Evolutionary conservation across 37 sponge, comb jelly and placozoan genomes (phyloP).

Genomic region (Eunapius fragilis): DNA sequence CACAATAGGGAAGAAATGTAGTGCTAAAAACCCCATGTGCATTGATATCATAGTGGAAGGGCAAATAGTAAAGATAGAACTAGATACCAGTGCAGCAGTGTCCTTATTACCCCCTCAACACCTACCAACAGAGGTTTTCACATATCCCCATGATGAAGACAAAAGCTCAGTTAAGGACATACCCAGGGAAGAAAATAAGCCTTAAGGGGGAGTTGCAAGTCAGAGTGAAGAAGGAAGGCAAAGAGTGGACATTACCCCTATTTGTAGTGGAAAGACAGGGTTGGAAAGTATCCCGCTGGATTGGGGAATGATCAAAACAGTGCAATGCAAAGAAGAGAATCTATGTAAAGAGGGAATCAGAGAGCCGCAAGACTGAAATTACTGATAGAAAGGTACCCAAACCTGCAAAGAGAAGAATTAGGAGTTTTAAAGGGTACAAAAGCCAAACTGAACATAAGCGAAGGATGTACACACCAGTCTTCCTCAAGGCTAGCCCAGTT

Average conservation of each 20-base stretch:
- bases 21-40: not conserved
- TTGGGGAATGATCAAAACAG: not conserved
- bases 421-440: not conserved
- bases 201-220: not conserved
- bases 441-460: not conserved
- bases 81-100: constrained; percentile 1
- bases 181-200: not conserved
- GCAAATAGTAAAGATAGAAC: not conserved
- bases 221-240: constrained; percentile 2
- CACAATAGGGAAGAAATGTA: not conserved
- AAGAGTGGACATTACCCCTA: not conserved
- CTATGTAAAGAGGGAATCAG: not conserved
- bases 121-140: not conserved
- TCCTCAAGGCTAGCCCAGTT: not conserved
- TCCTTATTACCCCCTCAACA: not conserved
- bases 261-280: not conserved
- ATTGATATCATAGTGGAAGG: not conserved
- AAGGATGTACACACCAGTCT: not conserved
- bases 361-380: not conserved
- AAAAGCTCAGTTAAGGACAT: not conserved
- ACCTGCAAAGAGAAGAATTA: constrained; percentile 2
- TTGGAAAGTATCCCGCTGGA: not conserved
- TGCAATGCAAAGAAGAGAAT: not conserved
- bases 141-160: not conserved
- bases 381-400: not conserved